These are phyloP conservation scores for Petrosia ficiformis DNA, from an alignment of 37 sponge, comb jelly and placozoan species.

Conservation along the genomic window DNA sequence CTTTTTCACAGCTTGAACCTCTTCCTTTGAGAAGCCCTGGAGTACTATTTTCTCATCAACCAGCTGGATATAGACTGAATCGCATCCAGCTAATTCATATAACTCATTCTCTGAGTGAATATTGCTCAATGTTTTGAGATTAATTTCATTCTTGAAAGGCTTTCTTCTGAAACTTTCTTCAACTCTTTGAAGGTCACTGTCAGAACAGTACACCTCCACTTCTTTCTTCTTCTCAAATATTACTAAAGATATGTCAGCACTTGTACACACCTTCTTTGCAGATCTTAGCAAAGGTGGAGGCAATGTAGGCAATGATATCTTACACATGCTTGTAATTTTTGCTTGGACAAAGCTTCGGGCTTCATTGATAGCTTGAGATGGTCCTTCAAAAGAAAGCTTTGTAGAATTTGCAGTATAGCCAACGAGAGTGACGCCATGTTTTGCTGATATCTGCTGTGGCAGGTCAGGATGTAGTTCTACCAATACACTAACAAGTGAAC, in stretches of 20 bases:
- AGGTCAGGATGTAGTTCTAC: background rate
- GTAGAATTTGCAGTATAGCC: background rate
- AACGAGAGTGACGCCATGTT: background rate
- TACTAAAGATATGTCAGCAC: background rate
- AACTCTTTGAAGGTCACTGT: background rate
- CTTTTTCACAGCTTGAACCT: background rate
- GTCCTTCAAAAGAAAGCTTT: background rate
- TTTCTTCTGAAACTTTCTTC: background rate
- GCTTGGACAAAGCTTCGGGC: background rate
- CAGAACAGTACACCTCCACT: background rate
- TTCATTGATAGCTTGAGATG: background rate
- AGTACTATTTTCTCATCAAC: background rate
- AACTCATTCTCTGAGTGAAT: background rate
- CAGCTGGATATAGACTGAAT: background rate
- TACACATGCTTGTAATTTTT: background rate
- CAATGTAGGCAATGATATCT: background rate
- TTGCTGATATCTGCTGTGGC: background rate
- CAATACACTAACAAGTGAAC: too few relatives aligned
- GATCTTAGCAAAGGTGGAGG: background rate
- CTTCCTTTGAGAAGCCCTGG: background rate
- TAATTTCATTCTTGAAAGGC: background rate
- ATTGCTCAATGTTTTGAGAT: background rate
- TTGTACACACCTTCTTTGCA: background rate
- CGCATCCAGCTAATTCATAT: background rate
- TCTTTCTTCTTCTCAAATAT: background rate